phyloP scores from a whole-genome alignment of 2,888 invertebrate species.

The Drosophila acutilabella region DNA sequence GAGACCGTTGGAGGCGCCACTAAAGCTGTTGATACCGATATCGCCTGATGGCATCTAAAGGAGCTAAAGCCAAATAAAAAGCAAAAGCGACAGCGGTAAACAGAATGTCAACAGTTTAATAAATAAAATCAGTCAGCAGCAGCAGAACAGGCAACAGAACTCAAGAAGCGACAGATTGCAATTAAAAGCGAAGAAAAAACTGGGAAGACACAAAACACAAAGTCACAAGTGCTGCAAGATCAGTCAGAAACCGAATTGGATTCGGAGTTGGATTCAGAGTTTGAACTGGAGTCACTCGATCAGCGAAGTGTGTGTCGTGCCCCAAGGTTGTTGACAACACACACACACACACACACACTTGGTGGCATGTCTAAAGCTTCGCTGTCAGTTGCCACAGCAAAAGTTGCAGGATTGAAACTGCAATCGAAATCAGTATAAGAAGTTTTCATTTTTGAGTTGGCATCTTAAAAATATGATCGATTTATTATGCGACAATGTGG shows the following conservation, averaged over 20 bases:
- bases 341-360: slow-evolving; percentile 2
- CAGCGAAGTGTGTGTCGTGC: slow-evolving; percentile 11
- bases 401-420: slow-evolving; percentile 18
- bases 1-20: slow-evolving; percentile 59
- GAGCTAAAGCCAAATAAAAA: slow-evolving; percentile 17
- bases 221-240: slow-evolving; percentile 43
- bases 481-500: slow-evolving; percentile 73
- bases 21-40: slow-evolving; percentile 61
- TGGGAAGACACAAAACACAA: slow-evolving; percentile 28
- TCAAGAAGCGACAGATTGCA: slow-evolving; percentile 56
- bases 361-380: slow-evolving; percentile 13
- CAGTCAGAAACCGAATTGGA: slow-evolving; percentile 38
- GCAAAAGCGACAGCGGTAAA: slow-evolving; percentile 40
- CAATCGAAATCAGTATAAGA: slow-evolving; percentile 1
- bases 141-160: slow-evolving; percentile 25
- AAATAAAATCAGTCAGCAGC: slow-evolving; percentile 78
- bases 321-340: slow-evolving; percentile 47
- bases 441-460: slow-evolving; percentile 64
- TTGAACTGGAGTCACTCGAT: slow-evolving; percentile 28
- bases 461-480: slow-evolving; percentile 77
- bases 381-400: slow-evolving; percentile 35
- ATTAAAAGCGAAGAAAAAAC: slow-evolving; percentile 54
- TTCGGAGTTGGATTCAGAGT: slow-evolving; percentile 13
- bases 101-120: slow-evolving; percentile 81
- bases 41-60: slow-evolving; percentile 49